Conservation (phyloP, 2,888 invertebrate genomes). For the Timema podura region DNA sequence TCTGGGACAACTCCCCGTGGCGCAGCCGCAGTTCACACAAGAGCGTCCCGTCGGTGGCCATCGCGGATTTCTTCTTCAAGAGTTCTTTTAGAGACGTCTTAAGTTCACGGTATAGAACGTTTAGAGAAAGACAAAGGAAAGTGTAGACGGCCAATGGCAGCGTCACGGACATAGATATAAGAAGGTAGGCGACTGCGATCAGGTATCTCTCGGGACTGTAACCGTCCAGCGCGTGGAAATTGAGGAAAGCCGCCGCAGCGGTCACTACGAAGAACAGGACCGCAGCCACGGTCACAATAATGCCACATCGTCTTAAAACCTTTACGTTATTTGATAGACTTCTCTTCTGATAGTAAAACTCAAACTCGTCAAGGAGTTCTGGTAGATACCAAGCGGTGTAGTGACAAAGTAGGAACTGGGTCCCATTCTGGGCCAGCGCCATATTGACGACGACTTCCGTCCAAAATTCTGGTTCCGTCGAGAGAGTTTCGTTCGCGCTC, state of each 20-base stretch:
- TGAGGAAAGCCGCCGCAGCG: not conserved
- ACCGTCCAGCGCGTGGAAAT: not conserved
- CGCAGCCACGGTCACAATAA: not conserved
- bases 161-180: not conserved
- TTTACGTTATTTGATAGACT: not conserved
- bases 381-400: not conserved
- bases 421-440: not conserved
- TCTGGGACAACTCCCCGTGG: not conserved
- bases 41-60: not conserved
- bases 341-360: not conserved
- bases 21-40: not conserved
- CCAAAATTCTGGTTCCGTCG: not conserved
- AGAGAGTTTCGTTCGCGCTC: not conserved
- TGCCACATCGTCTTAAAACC: not conserved
- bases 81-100: not conserved
- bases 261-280: not conserved
- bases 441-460: not conserved
- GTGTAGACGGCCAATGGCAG: not conserved
- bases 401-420: slow-evolving; percentile 9
- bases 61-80: not conserved
- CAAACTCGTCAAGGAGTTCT: not conserved
- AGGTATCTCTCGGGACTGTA: not conserved
- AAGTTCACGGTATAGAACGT: not conserved
- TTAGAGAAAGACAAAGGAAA: not conserved
- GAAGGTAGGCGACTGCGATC: not conserved